These are phyloP conservation scores for Paramormyrops kingsleyae DNA, from an alignment of 2,113 vertebrate species.

Conservation along the genomic window DNA sequence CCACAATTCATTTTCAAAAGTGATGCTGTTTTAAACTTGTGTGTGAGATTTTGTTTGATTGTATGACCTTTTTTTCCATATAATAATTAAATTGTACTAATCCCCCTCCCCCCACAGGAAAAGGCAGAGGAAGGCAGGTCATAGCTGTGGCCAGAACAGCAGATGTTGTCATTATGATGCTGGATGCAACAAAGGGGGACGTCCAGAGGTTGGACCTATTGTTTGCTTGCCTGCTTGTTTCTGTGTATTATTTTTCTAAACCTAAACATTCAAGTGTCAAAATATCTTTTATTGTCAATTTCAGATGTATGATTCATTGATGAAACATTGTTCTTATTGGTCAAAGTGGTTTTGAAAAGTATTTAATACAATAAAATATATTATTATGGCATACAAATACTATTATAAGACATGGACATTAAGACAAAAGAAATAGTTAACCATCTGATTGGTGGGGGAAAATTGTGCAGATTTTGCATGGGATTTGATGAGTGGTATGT, in stretches of 20 bases:
- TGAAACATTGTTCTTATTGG: background rate
- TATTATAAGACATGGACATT: background rate
- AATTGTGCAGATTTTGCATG: background rate
- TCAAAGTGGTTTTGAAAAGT: background rate
- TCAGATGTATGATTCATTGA: background rate
- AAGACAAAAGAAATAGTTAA: background rate
- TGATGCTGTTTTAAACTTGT: background rate
- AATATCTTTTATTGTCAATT: background rate
- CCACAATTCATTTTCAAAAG: background rate
- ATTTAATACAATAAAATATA: background rate
- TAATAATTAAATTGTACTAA: background rate
- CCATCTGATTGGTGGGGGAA: background rate
- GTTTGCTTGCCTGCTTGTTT: conserved; percentile 22
- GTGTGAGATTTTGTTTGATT: background rate
- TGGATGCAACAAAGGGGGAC: conserved; percentile 96
- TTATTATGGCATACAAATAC: background rate
- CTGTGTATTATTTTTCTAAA: background rate
- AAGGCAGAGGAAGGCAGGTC: conserved; percentile 93
- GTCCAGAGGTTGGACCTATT: conserved; percentile 75
- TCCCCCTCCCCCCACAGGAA: conserved; percentile 63
- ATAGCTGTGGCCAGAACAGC: conserved; percentile 94
- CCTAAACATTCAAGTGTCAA: background rate
- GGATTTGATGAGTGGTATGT: background rate
- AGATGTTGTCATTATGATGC: conserved; percentile 97
- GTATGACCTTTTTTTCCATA: background rate